phyloP scores from a whole-genome alignment of 1,140 invertebrate species.

The Drosophila sucinea region DNA sequence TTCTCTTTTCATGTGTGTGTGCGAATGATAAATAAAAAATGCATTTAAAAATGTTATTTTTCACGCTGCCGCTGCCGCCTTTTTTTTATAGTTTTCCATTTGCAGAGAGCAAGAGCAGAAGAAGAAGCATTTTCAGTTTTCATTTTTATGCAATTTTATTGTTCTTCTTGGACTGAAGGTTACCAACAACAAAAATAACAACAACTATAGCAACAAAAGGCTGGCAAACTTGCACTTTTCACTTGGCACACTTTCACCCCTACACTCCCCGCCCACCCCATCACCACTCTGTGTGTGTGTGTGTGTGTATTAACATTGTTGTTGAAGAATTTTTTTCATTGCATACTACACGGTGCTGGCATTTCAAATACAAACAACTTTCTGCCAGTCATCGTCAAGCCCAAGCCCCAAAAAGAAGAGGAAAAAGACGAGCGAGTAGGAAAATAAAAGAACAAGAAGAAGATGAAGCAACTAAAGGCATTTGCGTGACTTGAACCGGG shows the following conservation, averaged over 20 bases:
- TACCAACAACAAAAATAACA: conserved; percentile 33
- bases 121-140: conserved; percentile 64
- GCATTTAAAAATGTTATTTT: conserved; percentile 71
- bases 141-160: conserved; percentile 67
- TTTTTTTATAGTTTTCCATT: conserved; percentile 75
- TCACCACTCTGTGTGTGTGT: conserved; percentile 27
- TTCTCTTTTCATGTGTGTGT: conserved; percentile 4
- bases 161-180: conserved; percentile 69
- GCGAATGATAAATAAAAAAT: conserved; percentile 17
- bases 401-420: neutral
- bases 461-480: neutral
- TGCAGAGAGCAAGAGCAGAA: conserved; percentile 26
- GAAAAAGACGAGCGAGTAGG: neutral
- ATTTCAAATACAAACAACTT: conserved; percentile 38
- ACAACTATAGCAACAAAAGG: conserved; percentile 54
- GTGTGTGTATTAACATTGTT: conserved; percentile 64
- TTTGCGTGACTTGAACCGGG: conserved; percentile 40
- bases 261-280: conserved; percentile 34
- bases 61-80: conserved; percentile 24
- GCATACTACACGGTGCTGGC: conserved; percentile 58
- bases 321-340: conserved; percentile 63
- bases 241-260: conserved; percentile 62
- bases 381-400: conserved; percentile 42
- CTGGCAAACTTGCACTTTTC: conserved; percentile 70
- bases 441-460: neutral